Evolutionary conservation across 2,888 invertebrate genomes (phyloP), one percentile per base, ranked within the genome.

Genomic region (Agonopterix subpropinquella): DNA sequence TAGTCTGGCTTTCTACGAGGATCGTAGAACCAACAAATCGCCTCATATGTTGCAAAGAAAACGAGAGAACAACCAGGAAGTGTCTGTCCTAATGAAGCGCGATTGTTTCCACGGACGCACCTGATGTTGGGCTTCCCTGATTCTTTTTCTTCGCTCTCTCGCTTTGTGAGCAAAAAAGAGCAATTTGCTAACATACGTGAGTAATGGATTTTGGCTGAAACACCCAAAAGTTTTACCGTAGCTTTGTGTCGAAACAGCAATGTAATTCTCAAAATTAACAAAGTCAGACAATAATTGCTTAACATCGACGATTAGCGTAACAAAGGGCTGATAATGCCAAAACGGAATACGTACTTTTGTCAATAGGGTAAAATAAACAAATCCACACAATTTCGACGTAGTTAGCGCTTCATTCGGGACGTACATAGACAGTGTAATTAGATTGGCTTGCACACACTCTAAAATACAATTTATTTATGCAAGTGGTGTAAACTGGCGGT

Each of bases 91-190:
- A 67, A 73, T 72, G 67, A 73, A 67, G 64, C 60, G 51, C 67
- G 65, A 72, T 73, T 71, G 73, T 70, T 67, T 65, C 59, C 59
- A 55, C 51, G 50, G 49, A 57, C 62, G 54, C 70, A 69, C 68
- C 68, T 68, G 70, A 59, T 65, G 61, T 62, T 58, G 28, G 53
- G 48, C 53, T 42, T 11, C 8, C 11, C 13, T n/a, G 42, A 42
- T 42, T 11, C 13, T 58, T 52, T 56, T 55, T 56, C 58, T 55
- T 54, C 50, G 52, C 56, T 52, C 52, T 54, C 52, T 51, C 51
- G 28, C 28, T 28, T 28, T 28, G 28, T 28, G 11, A 11, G 41
- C 11, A n/a, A 41, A 11, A 41, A n/a, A 11, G 11, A n/a, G 41
- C n/a, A 41, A 11, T n/a, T 41, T n/a, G 10, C 11, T 9, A 11